Evolutionary conservation across 2,888 invertebrate genomes (phyloP).

Genomic region (Dryocosmus kuriphilus): DNA sequence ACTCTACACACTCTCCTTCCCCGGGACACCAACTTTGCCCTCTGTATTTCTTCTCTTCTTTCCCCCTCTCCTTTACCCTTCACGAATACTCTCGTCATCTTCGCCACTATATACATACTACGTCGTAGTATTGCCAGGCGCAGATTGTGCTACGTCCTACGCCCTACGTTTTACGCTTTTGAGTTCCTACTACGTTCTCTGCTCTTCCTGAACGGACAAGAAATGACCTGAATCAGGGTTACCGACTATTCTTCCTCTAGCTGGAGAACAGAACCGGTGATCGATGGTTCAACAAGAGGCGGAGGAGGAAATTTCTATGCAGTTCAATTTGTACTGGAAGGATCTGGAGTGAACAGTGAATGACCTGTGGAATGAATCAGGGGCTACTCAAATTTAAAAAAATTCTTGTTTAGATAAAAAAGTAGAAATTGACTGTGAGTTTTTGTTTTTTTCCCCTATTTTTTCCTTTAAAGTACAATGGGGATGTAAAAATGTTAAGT

Average conservation of each 20-base stretch:
- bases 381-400: not conserved
- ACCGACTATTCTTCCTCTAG: conserved; percentile 12
- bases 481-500: no score
- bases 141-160: conserved; percentile 35
- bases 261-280: not conserved
- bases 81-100: conserved; percentile 30
- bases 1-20: conserved; percentile 61
- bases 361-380: conserved; percentile 22
- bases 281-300: conserved; percentile 15
- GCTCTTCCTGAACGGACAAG: conserved; percentile 9
- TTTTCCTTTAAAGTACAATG: no score
- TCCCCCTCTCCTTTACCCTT: conserved; percentile 41
- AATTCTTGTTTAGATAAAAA: no score
- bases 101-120: conserved; percentile 7
- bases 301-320: conserved; percentile 17
- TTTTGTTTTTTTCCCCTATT: no score
- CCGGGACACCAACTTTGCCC: conserved; percentile 60
- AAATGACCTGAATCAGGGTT: conserved; percentile 33
- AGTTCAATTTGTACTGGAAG: conserved; percentile 27
- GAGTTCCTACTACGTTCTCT: not conserved
- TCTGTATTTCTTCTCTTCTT: conserved; percentile 53
- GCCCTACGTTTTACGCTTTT: conserved; percentile 10
- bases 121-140: conserved; percentile 17
- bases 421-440: no score
- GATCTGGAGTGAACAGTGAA: conserved; percentile 6